These are phyloP conservation scores for Fragum whitleyi DNA, from an alignment of 2,888 invertebrate genomes.

Conservation along the genomic window DNA sequence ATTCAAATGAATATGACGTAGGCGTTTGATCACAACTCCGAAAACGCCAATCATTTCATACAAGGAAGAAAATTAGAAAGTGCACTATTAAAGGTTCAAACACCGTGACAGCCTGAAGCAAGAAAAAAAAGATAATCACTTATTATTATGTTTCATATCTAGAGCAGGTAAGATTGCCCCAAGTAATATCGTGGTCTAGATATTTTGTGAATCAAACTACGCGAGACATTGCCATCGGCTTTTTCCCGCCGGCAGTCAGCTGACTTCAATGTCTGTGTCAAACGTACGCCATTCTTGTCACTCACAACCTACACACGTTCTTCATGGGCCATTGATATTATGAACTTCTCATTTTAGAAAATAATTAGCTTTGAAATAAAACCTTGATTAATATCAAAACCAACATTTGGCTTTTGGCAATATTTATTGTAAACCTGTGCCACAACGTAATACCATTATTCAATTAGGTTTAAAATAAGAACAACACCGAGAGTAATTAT, in stretches of 20 bases:
- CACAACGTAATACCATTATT: too few species aligned
- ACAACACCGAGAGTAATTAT: too few species aligned
- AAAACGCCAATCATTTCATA: neutral
- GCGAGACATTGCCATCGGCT: conserved; percentile 55
- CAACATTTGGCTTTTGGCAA: too few species aligned
- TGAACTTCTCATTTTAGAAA: too few species aligned
- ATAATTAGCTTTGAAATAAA: too few species aligned
- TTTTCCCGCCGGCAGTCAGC: conserved; percentile 51
- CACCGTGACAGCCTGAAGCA: conserved; percentile 26
- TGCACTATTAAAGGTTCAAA: conserved; percentile 29
- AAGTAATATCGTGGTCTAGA: conserved; percentile 42
- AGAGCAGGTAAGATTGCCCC: conserved; percentile 34
- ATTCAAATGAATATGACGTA: too few species aligned
- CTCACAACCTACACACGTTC: neutral
- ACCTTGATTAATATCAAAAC: too few species aligned
- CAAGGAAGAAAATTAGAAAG: conserved; percentile 33
- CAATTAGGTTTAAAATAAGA: too few species aligned
- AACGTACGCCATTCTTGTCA: neutral
- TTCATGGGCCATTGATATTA: neutral
- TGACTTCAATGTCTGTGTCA: conserved; percentile 21
- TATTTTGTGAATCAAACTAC: conserved; percentile 43
- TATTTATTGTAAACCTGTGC: too few species aligned
- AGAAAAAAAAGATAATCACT: conserved; percentile 30
- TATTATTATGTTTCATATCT: conserved; percentile 34
- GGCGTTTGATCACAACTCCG: too few species aligned